Percentiles rank a stretch among this genome's conserved stretches.
These are phyloP conservation scores for Calliopsis andreniformis DNA, from an alignment of 1,140 invertebrate species.

Conservation along the genomic window DNA sequence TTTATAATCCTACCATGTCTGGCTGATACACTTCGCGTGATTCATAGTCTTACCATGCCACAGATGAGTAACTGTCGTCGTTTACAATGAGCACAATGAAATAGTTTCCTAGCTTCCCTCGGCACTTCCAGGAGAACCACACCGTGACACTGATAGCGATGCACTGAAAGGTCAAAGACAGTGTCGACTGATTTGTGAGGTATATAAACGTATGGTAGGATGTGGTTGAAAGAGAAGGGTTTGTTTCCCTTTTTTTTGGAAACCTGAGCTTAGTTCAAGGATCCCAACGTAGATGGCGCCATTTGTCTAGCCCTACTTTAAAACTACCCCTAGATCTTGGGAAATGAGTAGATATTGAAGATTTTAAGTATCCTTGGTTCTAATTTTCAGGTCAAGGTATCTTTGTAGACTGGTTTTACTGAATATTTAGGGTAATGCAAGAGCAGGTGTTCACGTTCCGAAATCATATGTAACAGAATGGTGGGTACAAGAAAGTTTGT, in stretches of 20 bases:
- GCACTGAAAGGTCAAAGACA: no score
- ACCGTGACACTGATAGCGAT: no score
- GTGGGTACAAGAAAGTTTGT: no score
- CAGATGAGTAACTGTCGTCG: conserved; percentile 51
- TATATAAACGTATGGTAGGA: no score
- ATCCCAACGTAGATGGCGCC: conserved; percentile 51
- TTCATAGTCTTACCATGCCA: conserved; percentile 58
- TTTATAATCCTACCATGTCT: conserved; percentile 60
- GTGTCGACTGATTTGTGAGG: no score
- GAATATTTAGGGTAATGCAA: background rate
- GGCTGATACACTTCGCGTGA: conserved; percentile 48
- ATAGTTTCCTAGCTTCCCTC: background rate
- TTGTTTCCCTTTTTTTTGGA: background rate
- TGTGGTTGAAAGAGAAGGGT: background rate
- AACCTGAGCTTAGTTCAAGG: background rate
- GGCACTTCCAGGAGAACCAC: no score
- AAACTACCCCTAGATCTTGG: conserved; percentile 8
- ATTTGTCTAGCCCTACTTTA: conserved; percentile 19
- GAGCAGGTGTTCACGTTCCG: conserved; percentile 21
- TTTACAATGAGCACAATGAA: background rate
- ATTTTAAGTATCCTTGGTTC: no score
- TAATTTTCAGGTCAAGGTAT: no score
- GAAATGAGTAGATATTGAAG: no score
- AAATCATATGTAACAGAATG: background rate
- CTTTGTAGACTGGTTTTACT: no score